phyloP scores from a whole-genome alignment of 2,113 vertebrate species.

The Desmodus rotundus region DNA sequence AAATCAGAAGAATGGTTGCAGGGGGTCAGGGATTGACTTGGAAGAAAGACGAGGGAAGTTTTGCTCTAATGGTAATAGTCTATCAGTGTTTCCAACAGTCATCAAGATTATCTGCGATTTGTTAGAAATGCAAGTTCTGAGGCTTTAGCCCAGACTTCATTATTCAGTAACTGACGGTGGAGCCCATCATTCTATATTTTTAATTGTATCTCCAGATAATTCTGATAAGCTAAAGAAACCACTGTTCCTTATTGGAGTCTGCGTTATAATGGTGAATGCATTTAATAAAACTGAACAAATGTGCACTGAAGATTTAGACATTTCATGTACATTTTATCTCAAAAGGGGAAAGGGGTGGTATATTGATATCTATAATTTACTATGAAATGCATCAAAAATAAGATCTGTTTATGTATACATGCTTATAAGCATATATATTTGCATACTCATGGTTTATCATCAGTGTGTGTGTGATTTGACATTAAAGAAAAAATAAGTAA shows the following conservation, averaged over 20 bases:
- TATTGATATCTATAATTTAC: neutral
- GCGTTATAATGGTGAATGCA: neutral
- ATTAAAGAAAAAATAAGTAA: neutral
- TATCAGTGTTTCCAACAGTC: neutral
- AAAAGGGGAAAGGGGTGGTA: neutral
- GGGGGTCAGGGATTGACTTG: neutral
- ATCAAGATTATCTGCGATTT: neutral
- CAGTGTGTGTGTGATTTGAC: neutral
- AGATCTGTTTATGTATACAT: neutral
- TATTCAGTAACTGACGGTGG: neutral
- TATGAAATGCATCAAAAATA: slow-evolving; percentile 18
- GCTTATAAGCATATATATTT: neutral
- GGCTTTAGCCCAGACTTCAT: neutral
- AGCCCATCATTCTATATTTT: neutral
- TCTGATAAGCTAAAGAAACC: neutral
- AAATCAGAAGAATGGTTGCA: neutral
- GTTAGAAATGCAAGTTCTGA: neutral
- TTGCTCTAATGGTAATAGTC: neutral
- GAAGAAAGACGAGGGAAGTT: neutral
- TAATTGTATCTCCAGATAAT: neutral
- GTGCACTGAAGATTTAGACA: neutral
- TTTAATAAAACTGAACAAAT: neutral
- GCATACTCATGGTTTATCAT: neutral
- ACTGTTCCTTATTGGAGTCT: neutral
- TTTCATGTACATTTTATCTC: neutral